Base-by-base conservation (phyloP, 2,888 invertebrate species). In the Drosophila atroscutellata region DNA sequence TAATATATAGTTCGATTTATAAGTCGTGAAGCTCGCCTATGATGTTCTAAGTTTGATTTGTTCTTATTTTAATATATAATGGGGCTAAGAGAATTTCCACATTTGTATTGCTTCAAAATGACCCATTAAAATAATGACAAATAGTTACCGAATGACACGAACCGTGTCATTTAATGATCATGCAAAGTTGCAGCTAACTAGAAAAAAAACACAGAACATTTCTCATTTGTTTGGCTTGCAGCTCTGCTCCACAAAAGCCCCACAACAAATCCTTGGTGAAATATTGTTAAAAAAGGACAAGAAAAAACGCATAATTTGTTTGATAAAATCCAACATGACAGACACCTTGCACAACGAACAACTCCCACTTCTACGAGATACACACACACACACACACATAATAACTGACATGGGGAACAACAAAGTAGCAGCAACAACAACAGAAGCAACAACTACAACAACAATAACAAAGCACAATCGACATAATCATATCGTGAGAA, bases 401-500 rank as follows among this genome's bases (percentile, higher is more conserved):
- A 61, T 58, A 64, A 58, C 54, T 51, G 49, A 49, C 71, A 64
- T 42, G 49, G 60, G 76, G 42, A 63, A 56, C 64, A 83, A 80
- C 77, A 82, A 57, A 76, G 73, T 73, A 83, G 76, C 64, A 67
- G 68, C 68, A 83, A 70, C 56, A 61, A 68, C 42, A 75, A 56
- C 30, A 80, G 64, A n/a, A 49, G 52, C 61, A 83, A 72, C 69
- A 77, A 55, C 81, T 67, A 37, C 30, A 81, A 71, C 49, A 66
- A 71, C 45, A 66, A 72, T 66, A 86, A 77, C 79, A 86, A 70
- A 73, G 72, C 74, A 55, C 89, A 84, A 91, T 87, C 89, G 87
- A 86, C 81, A 87, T 92, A 92, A 92, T 92, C 92, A 92, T 89
- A 86, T 82, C 91, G 92, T 93, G 93, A 80, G 92, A 93, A 92